phyloP scores from a whole-genome alignment of 1,140 invertebrate genomes.

The Caenorhabditis remanei region DNA sequence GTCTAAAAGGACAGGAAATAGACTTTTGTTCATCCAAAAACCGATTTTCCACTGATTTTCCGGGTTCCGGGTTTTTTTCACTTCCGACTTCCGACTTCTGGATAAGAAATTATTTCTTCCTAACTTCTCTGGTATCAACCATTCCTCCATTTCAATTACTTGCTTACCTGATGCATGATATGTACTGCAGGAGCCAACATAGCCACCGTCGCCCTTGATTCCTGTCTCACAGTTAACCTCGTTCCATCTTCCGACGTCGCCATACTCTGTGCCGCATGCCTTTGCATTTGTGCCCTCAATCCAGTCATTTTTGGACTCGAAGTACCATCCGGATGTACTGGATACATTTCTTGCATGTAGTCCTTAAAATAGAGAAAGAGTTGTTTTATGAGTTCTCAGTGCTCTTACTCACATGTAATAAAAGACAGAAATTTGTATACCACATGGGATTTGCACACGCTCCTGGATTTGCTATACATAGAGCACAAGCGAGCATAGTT shows the following conservation, averaged over 20 bases:
- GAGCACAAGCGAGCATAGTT: conserved; percentile 77
- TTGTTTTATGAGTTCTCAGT: neutral
- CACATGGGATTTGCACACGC: conserved; percentile 76
- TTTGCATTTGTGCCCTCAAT: conserved; percentile 75
- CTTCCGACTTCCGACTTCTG: too few species aligned
- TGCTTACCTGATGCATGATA: conserved; percentile 76
- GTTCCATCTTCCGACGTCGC: conserved; percentile 62
- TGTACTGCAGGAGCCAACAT: conserved; percentile 77
- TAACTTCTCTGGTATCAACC: too few species aligned
- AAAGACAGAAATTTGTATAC: conserved; percentile 77
- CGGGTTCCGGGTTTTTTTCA: too few species aligned
- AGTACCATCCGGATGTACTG: conserved; percentile 67
- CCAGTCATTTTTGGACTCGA: conserved; percentile 76
- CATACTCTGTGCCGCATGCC: conserved; percentile 66
- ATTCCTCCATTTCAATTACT: too few species aligned
- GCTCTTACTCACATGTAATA: conserved; percentile 70
- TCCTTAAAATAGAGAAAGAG: neutral
- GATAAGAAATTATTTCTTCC: too few species aligned
- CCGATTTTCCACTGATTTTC: too few species aligned
- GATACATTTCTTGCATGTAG: conserved; percentile 75
- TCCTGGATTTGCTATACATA: conserved; percentile 77
- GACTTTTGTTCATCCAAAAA: too few species aligned
- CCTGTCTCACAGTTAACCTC: conserved; percentile 67
- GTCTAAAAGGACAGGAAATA: too few species aligned
- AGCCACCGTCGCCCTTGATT: conserved; percentile 75